Base-by-base conservation (phyloP, 2,113 vertebrate genomes). In the Symphodus melops region DNA sequence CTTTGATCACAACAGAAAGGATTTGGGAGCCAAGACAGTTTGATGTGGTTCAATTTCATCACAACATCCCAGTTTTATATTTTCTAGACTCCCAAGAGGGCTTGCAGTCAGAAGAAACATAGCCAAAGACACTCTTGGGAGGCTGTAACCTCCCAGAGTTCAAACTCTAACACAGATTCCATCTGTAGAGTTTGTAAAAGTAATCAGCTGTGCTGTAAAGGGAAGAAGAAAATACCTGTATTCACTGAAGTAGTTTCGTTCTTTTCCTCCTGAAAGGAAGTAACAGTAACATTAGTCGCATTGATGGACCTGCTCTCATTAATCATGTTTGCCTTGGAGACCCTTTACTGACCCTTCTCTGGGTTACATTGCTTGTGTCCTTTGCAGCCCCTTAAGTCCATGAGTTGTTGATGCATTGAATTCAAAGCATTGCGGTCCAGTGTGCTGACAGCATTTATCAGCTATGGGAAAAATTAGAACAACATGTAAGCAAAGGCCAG, bases 321-420 rank as follows among this genome's bases (percentile, higher is more conserved):
- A 56, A 73, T 86, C 81, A 76, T 14, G 54, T 85, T 70, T 70
- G 63, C 41, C 48, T 39, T 6, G 13, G 59, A 60, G 72, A 46
- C 23, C 5, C 66, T 10, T 71, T 59, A 74, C 92, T 91, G 91
- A 99, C 98, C 97, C 67, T 97, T 94, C 64, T 97, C 97, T 77
- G 95, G 93, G 92, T 95, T 96, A 79, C 98, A 99, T n/a, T 98
- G 97, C 72, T 96, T 97, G 65, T 96, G 95, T 4, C 98, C 98
- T 86, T 95, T 97, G 90, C 98, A 99, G 84, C 95, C 95, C 59
- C 97, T 91, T 49, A 99, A 88, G 58, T 96, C 97, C 96, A 97
- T 96, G 55, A 99, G 96, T 83, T 98, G 96, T 17, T 96, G 84
- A 0, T 98, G 97, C 65, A 99, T 92, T 69, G 96, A 93, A 72